Evolutionary conservation across 2,888 invertebrate genomes (phyloP).

Genomic region (Perithous albicinctus): DNA sequence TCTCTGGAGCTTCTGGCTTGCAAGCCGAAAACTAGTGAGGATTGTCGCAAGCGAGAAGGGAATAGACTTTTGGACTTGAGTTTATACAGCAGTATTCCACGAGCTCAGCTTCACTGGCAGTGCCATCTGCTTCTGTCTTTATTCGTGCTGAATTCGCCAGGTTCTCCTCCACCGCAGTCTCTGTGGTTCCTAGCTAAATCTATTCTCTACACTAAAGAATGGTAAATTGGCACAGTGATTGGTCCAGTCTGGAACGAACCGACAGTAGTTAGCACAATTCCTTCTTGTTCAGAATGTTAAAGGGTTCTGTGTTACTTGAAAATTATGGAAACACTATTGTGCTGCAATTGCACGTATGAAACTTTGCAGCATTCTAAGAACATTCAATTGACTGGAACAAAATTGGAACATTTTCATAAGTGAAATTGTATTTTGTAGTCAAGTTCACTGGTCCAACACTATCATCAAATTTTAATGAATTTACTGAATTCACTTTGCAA

Average conservation of each 20-base stretch:
- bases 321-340: no score
- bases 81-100: constrained; percentile 25
- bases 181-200: constrained; percentile 15
- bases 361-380: no score
- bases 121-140: constrained; percentile 42
- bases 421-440: no score
- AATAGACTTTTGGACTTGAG: constrained; percentile 53
- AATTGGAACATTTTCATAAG: no score
- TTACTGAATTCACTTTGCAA: no score
- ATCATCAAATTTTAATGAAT: no score
- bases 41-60: constrained; percentile 40
- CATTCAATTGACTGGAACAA: no score
- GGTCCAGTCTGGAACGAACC: not conserved
- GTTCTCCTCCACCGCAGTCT: constrained; percentile 1
- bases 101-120: constrained; percentile 12
- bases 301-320: no score
- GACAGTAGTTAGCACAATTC: not conserved
- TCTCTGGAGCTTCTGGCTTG: constrained; percentile 13
- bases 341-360: no score
- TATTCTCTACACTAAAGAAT: constrained; percentile 1
- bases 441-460: no score
- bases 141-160: constrained; percentile 4
- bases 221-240: constrained; percentile 2
- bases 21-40: constrained; percentile 47
- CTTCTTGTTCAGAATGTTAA: not conserved